These are phyloP conservation scores for Willisornis vidua DNA, from an alignment of 2,113 vertebrate genomes.

Conservation along the genomic window DNA sequence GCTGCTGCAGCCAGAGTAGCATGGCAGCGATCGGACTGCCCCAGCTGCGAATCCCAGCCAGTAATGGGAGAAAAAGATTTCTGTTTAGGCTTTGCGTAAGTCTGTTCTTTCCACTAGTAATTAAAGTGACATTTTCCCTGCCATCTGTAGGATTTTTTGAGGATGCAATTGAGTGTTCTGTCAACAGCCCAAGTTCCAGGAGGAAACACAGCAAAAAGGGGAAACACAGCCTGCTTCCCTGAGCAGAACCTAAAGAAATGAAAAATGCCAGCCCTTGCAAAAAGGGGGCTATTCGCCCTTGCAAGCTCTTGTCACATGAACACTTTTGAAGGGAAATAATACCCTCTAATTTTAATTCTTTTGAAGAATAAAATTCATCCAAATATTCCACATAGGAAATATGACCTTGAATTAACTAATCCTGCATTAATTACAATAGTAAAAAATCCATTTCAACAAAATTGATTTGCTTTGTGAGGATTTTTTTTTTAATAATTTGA, in stretches of 20 bases:
- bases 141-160: constrained; percentile 47
- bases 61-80: background rate
- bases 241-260: background rate
- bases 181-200: constrained; percentile 20
- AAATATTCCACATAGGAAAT: background rate
- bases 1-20: background rate
- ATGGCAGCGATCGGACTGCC: rapidly evolving
- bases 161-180: constrained; percentile 9
- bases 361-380: background rate
- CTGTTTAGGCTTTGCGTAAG: background rate
- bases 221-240: background rate
- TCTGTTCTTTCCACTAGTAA: constrained; percentile 31
- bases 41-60: background rate
- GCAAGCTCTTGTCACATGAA: background rate
- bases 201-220: background rate
- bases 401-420: background rate
- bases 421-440: background rate
- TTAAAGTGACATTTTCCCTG: constrained; percentile 53
- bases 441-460: background rate
- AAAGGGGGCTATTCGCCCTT: background rate
- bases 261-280: background rate
- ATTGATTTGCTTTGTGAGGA: background rate
- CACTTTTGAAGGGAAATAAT: background rate
- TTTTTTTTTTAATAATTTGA: background rate
- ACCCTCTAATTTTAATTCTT: background rate